Evolutionary conservation across 2,797 vertebrate species (phyloP), one percentile per base, ranked within the genome.

Genomic region (Melanitta fusca): DNA sequence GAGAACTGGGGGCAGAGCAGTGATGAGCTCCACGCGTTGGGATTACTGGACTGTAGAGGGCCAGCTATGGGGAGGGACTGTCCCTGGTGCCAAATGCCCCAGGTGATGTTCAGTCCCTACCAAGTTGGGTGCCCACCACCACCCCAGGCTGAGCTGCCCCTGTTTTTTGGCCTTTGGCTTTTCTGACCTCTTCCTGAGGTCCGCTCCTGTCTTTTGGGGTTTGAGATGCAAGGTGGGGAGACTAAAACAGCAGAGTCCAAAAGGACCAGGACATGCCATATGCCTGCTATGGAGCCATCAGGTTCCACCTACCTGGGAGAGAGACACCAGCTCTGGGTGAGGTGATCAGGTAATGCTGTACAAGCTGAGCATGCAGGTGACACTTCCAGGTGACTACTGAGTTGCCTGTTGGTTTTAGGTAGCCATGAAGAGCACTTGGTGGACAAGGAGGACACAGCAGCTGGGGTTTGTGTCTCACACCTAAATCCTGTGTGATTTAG

Each of bases 311-410:
- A 10, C 36, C 49, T 69, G 39, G 51, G 49, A 73, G 24, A 2
- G 20, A 60, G 36, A 12, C 54, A 89, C 14, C 57, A 66, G 41
- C 32, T 68, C 43, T 30, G 39, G 8, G 38, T 60, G 30, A 77
- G 11, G 17, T 58, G 41, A 39, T 17, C 9, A 5, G 1, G 7
- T 8, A 28, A 39, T 22, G 28, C 38, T 43, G 38, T 56, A 34
- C 32, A 74, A 58, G 38, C 8, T 14, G 25, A 30, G 7, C 10
- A 14, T 13, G 20, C 22, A 41, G 62, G 39, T 57, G 15, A 45
- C 2, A 3, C 5, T 25, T 32, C 14, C 6, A 47, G 28, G 5
- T 14, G 3, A 49, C 6, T 13, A 30, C 13, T 0, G 11, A 74
- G 15, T 6, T 93, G 18, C 15, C 1, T 56, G 24, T 68, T 64